Conservation (phyloP, 2,888 invertebrate species). For the Trissoscelio sp. region DNA sequence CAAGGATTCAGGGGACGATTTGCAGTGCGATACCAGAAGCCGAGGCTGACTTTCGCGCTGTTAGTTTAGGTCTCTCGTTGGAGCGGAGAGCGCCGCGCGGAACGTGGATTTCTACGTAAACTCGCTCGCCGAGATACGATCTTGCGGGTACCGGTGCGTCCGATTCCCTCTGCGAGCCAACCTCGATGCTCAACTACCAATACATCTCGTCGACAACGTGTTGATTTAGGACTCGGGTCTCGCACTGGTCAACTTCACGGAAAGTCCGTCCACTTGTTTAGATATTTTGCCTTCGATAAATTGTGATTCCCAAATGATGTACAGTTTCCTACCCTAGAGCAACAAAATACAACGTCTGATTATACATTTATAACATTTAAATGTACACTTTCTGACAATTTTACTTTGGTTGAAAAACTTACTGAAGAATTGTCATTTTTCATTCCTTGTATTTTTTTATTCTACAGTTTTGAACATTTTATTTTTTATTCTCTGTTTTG, state of each 20-base stretch:
- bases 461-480: too few relatives aligned
- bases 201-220: slow-evolving; percentile 66
- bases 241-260: slow-evolving; percentile 51
- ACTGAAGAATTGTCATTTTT: too few relatives aligned
- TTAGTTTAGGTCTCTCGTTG: slow-evolving; percentile 64
- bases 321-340: too few relatives aligned
- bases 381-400: too few relatives aligned
- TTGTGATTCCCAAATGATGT: slow-evolving; percentile 37
- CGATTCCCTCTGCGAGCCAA: slow-evolving; percentile 56
- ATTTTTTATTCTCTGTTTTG: too few relatives aligned
- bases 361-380: too few relatives aligned
- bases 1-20: slow-evolving; percentile 81
- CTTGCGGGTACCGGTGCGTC: slow-evolving; percentile 70
- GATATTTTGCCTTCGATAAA: slow-evolving; percentile 57
- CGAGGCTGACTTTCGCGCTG: slow-evolving; percentile 69
- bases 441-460: too few relatives aligned
- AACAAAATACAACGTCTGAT: too few relatives aligned
- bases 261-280: slow-evolving; percentile 54
- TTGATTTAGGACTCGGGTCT: slow-evolving; percentile 58
- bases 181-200: slow-evolving; percentile 72
- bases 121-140: slow-evolving; percentile 79
- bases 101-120: slow-evolving; percentile 81
- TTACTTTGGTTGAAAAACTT: too few relatives aligned
- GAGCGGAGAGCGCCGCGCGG: slow-evolving; percentile 56
- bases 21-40: slow-evolving; percentile 81